Evolutionary conservation across 2,113 vertebrate genomes (phyloP).

Genomic region (Clarias gariepinus): DNA sequence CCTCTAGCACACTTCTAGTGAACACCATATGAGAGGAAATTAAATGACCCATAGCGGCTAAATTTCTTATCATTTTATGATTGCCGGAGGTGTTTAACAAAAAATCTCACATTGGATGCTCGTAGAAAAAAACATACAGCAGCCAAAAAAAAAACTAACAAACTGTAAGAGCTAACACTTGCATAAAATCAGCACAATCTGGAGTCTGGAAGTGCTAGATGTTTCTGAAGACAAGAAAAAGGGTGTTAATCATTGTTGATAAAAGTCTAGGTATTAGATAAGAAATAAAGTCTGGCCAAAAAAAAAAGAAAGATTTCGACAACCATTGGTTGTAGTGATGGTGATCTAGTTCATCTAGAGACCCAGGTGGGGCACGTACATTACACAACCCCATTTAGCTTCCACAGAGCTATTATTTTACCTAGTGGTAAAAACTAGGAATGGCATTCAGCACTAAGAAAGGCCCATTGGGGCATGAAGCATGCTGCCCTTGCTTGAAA

Average conservation of each 20-base stretch:
- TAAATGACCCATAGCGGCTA: constrained; percentile 7
- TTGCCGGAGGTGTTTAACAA: background rate
- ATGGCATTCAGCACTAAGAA: background rate
- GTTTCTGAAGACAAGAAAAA: background rate
- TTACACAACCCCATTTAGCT: background rate
- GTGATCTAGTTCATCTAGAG: background rate
- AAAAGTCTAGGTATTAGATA: too few relatives aligned
- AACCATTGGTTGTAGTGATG: background rate
- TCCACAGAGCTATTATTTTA: background rate
- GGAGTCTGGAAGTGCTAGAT: background rate
- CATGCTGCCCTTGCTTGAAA: background rate
- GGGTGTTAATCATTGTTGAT: too few relatives aligned
- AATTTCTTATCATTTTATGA: background rate
- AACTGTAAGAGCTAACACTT: background rate
- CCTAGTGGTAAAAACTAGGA: background rate
- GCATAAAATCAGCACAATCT: background rate
- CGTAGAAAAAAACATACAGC: background rate
- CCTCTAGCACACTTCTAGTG: background rate
- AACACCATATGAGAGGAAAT: background rate
- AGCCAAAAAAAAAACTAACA: background rate
- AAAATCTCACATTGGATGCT: background rate
- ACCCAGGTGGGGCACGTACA: background rate
- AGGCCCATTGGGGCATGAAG: background rate
- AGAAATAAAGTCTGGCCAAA: background rate
- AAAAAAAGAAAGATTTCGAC: background rate